A percentile compares a stretch with the other conserved stretches of the same genome.
These are phyloP conservation scores for Stichopus chloronotus DNA, from an alignment of 35 echinoderm and acorn worm species.

Conservation along the genomic window DNA sequence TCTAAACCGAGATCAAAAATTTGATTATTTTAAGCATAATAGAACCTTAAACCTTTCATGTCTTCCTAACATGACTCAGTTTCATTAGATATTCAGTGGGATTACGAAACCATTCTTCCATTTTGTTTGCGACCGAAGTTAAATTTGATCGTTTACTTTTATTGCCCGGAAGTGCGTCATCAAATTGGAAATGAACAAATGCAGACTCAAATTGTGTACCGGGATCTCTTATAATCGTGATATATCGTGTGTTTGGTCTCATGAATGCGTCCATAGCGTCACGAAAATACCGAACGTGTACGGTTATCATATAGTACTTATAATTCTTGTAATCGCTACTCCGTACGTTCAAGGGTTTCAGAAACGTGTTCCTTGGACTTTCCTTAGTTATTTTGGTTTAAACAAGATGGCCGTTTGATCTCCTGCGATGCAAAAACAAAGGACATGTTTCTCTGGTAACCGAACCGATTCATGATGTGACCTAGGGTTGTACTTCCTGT, in stretches of 20 bases:
- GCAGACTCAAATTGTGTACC: slow-evolving; percentile 86
- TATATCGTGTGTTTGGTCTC: slow-evolving; percentile 74
- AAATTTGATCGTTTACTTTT: not conserved
- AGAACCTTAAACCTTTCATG: slow-evolving; percentile 15
- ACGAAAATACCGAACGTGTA: slow-evolving; percentile 74
- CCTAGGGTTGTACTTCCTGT: slow-evolving; percentile 60
- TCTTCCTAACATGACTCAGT: slow-evolving; percentile 35
- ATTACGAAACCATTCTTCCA: slow-evolving; percentile 27
- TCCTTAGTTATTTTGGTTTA: slow-evolving; percentile 18
- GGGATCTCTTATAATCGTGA: slow-evolving; percentile 86
- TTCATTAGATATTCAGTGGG: slow-evolving; percentile 24
- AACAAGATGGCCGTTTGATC: slow-evolving; percentile 68
- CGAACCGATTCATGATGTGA: slow-evolving; percentile 59
- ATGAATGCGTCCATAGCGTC: slow-evolving; percentile 70
- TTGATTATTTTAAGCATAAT: slow-evolving; percentile 54
- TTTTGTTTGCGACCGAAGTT: not conserved
- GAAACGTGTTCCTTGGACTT: slow-evolving; percentile 48
- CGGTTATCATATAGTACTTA: slow-evolving; percentile 78
- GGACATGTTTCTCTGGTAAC: slow-evolving; percentile 55
- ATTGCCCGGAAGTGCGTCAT: slow-evolving; percentile 43
- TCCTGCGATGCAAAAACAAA: slow-evolving; percentile 73
- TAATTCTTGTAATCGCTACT: slow-evolving; percentile 43
- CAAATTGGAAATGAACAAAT: slow-evolving; percentile 69
- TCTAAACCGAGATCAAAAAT: slow-evolving; percentile 48
- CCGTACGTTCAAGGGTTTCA: slow-evolving; percentile 62